A percentile compares a stretch with the other conserved stretches of the same genome.
Evolutionary conservation across 2,888 invertebrate genomes (phyloP).

Genomic region (Hemaris fuciformis): DNA sequence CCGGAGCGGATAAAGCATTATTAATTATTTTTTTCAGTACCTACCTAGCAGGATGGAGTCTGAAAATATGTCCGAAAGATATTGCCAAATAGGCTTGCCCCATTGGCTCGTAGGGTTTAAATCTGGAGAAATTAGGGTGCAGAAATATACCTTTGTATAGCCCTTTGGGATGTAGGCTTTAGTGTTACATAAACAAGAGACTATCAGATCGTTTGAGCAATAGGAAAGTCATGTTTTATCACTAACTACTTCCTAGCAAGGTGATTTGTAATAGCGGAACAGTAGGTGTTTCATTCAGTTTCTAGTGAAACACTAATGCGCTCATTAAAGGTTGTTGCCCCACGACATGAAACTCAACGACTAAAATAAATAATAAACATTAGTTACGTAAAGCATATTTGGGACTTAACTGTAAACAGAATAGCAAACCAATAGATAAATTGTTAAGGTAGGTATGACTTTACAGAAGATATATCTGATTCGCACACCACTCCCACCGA

Average conservation of each 20-base stretch:
- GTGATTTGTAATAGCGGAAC: not conserved
- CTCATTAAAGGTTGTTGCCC: constrained; percentile 43
- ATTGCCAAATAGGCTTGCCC: too few species aligned
- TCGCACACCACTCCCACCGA: constrained; percentile 31
- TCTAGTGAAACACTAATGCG: constrained; percentile 29
- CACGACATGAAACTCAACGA: constrained; percentile 31
- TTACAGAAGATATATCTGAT: too few species aligned
- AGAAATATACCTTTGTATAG: too few species aligned
- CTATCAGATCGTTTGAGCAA: not conserved
- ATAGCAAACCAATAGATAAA: constrained; percentile 24
- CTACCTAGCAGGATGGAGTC: too few species aligned
- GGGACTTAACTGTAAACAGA: constrained; percentile 50
- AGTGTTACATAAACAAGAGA: not conserved
- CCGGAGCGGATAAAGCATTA: too few species aligned
- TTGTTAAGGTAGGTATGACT: constrained; percentile 25
- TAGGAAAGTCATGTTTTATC: not conserved
- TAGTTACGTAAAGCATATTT: constrained; percentile 46
- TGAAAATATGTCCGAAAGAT: too few species aligned
- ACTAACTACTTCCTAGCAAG: not conserved
- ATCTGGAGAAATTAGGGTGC: too few species aligned
- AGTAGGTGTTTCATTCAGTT: constrained; percentile 14
- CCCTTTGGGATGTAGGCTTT: too few species aligned
- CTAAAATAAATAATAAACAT: constrained; percentile 43
- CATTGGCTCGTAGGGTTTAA: too few species aligned
- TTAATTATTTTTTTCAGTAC: too few species aligned